Percentiles rank a stretch among this genome's conserved stretches.
Conservation (phyloP, 35 echinoderm and acorn worm genomes). For the Strongylocentrotus purpuratus region DNA sequence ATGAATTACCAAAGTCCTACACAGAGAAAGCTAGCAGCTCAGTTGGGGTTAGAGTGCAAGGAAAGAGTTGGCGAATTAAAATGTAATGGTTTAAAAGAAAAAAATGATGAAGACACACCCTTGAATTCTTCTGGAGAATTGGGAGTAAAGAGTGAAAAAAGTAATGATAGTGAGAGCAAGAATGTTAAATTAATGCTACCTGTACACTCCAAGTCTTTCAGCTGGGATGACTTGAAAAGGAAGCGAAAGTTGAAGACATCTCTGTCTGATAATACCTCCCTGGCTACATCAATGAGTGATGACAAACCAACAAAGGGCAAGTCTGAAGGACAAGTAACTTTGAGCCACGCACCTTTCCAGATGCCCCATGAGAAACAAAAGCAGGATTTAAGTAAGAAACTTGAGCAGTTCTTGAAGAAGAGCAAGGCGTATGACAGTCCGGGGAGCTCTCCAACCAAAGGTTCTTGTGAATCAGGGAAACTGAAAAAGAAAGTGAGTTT, state of each 20-base stretch:
- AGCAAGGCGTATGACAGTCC: constrained; percentile 45
- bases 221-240: constrained; percentile 12
- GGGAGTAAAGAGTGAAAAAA: not conserved
- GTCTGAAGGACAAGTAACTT: not conserved
- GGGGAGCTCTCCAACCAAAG: constrained; percentile 26
- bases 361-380: constrained; percentile 46
- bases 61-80: not conserved
- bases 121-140: not conserved
- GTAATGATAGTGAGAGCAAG: not conserved
- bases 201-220: constrained; percentile 22
- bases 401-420: constrained; percentile 22
- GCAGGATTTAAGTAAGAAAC: constrained; percentile 44
- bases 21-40: constrained; percentile 6
- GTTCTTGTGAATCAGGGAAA: constrained; percentile 21
- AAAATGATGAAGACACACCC: not conserved
- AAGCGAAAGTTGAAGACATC: not conserved
- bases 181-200: constrained; percentile 24
- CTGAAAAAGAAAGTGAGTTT: constrained; percentile 45
- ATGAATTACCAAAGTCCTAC: constrained; percentile 1
- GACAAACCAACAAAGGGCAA: not conserved
- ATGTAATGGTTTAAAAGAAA: not conserved
- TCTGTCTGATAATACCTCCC: not conserved
- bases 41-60: constrained; percentile 25
- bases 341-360: not conserved
- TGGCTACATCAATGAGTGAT: not conserved